These are phyloP conservation scores for Embiotoca jacksoni DNA, from an alignment of 2,113 vertebrate genomes.

Conservation along the genomic window DNA sequence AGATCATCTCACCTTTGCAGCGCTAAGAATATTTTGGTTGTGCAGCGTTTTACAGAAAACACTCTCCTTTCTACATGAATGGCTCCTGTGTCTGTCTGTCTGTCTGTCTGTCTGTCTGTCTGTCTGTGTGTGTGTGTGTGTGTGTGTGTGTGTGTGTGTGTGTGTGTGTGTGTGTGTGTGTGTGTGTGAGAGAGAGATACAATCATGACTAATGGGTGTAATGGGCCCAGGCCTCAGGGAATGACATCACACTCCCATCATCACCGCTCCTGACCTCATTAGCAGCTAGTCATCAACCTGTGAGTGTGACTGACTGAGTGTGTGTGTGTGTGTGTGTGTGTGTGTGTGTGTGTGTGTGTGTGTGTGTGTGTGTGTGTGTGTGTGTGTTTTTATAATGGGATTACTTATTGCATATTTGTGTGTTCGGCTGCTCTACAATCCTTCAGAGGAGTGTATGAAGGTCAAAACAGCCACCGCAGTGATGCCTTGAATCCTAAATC, in stretches of 20 bases:
- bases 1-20: background rate
- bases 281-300: constrained; percentile 34
- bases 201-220: constrained; percentile 40
- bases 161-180: constrained; percentile 7
- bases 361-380: background rate
- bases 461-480: no score
- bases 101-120: background rate
- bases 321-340: background rate
- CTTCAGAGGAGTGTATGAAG: no score
- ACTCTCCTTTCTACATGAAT: background rate
- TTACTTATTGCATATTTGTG: no score
- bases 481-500: no score
- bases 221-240: constrained; percentile 41
- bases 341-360: background rate
- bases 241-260: constrained; percentile 50
- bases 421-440: no score
- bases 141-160: constrained; percentile 20
- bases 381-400: no score
- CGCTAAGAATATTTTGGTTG: background rate
- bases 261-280: constrained; percentile 50
- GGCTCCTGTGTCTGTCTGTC: background rate
- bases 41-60: background rate
- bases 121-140: constrained; percentile 8
- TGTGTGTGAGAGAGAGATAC: constrained; percentile 19
- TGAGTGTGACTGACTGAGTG: background rate